Percentiles rank a stretch among this genome's conserved stretches.
phyloP scores from a whole-genome alignment of 2,888 invertebrate genomes.

The Scotopteryx bipunctaria region DNA sequence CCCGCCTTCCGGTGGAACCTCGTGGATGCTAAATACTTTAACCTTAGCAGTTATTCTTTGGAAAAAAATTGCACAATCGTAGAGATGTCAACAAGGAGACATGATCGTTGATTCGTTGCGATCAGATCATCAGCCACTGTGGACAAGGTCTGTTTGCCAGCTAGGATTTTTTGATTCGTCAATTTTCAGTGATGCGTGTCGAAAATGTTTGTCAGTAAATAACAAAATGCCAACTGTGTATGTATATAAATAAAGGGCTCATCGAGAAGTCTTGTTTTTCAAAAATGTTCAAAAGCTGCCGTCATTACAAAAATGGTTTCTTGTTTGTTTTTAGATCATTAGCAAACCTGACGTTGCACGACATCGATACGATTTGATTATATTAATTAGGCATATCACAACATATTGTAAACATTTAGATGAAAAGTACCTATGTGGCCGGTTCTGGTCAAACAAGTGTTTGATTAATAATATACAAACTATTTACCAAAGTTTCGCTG shows the following conservation, averaged over 20 bases:
- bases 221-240: neutral
- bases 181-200: slow-evolving; percentile 42
- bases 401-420: slow-evolving; percentile 37
- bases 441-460: slow-evolving; percentile 65
- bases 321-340: neutral
- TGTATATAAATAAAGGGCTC: neutral
- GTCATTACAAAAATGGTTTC: neutral
- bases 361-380: slow-evolving; percentile 45
- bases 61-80: slow-evolving; percentile 77
- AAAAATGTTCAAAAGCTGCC: neutral
- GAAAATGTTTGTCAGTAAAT: slow-evolving; percentile 3
- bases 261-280: neutral
- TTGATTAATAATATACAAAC: slow-evolving; percentile 55
- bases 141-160: slow-evolving; percentile 44
- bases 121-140: slow-evolving; percentile 54
- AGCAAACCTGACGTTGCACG: slow-evolving; percentile 30
- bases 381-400: slow-evolving; percentile 43
- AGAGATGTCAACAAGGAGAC: slow-evolving; percentile 74
- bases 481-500: slow-evolving; percentile 45
- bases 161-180: slow-evolving; percentile 36
- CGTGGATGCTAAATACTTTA: slow-evolving; percentile 80
- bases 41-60: slow-evolving; percentile 79
- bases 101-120: slow-evolving; percentile 61
- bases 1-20: slow-evolving; percentile 74
- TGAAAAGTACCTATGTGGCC: slow-evolving; percentile 25